Base-by-base conservation (phyloP, 2,888 invertebrate species). In the Drosophila limbata region DNA sequence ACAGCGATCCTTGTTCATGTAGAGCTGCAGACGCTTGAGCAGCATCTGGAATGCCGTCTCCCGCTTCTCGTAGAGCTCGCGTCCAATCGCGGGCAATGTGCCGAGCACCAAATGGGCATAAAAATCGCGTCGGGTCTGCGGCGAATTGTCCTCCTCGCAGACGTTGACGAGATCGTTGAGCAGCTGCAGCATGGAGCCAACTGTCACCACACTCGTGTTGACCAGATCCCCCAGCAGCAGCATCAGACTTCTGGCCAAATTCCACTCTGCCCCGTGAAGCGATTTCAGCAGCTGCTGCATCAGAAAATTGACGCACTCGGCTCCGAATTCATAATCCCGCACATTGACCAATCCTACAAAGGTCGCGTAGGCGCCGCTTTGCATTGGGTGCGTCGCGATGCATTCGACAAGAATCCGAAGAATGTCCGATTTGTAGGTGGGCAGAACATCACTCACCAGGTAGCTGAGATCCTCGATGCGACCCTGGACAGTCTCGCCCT, bases 331-430 rank as follows among this genome's bases (percentile, higher is more conserved):
- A 91, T 97, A 99, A 91, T 98, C 98, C 91, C 97, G 97, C 0
- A 98, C 98, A 93, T 99, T 99, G 13, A 99, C 93, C 37, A 99
- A 94, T 11, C 99, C 99, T 57, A 99, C 98, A 11, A 99, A 93
- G 0, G 99, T 99, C 0, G 99, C 97, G 90, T 99, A 99, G 61
- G 99, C 97, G 0, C 98, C 98, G 89, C 98, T 96, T 93, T 99
- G 99, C 91, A 99, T 98, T 0, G 99, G 99, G 95, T 98, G 96
- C 81, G 95, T 95, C 56, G 97, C 96, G 15, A 98, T 97, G 93
- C 98, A 99, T 88, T 98, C 97, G 2, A 97, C 96, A 2, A 99
- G 93, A 71, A 98, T 97, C 61, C 97, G 95, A 28, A 99, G 93
- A 71, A 99, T 98, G 91, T 98, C 98, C 4, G 95, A 94, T 45